A percentile compares a stretch with the other conserved stretches of the same genome.
These are phyloP conservation scores for Loris lydekkerianus DNA, from an alignment of 2,797 vertebrate genomes.

Conservation along the genomic window DNA sequence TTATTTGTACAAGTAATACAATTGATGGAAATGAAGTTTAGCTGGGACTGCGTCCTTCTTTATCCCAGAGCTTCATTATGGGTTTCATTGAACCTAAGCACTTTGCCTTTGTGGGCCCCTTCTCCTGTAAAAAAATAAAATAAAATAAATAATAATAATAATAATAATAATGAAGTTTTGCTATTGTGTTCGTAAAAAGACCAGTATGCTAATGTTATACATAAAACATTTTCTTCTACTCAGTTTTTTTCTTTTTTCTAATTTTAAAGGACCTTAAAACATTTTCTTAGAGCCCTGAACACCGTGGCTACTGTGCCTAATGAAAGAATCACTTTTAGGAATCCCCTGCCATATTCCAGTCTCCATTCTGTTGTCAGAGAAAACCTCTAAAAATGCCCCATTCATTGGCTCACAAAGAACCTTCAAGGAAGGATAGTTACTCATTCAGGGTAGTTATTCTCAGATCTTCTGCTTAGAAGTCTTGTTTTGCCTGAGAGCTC, in stretches of 20 bases:
- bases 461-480: neutral
- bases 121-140: neutral
- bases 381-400: neutral
- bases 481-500: neutral
- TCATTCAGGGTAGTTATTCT: neutral
- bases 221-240: slow-evolving; percentile 1
- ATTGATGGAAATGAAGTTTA: neutral
- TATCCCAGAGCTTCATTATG: neutral
- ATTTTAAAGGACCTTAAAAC: slow-evolving; percentile 5
- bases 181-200: neutral
- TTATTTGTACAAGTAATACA: neutral
- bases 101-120: neutral
- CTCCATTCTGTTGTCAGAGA: neutral
- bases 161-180: slow-evolving; percentile 6
- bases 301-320: neutral
- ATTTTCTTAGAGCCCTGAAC: slow-evolving; percentile 7
- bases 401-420: neutral
- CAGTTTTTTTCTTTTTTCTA: neutral
- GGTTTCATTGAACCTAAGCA: neutral
- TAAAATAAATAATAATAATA: neutral
- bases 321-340: neutral
- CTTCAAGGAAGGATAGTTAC: neutral
- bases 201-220: neutral
- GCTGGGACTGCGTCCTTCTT: neutral
- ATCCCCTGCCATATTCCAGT: neutral